Evolutionary conservation across 2,113 vertebrate genomes (phyloP), one percentile per base, ranked within the genome.

Genomic region (Tretioscincus oriximinensis): DNA sequence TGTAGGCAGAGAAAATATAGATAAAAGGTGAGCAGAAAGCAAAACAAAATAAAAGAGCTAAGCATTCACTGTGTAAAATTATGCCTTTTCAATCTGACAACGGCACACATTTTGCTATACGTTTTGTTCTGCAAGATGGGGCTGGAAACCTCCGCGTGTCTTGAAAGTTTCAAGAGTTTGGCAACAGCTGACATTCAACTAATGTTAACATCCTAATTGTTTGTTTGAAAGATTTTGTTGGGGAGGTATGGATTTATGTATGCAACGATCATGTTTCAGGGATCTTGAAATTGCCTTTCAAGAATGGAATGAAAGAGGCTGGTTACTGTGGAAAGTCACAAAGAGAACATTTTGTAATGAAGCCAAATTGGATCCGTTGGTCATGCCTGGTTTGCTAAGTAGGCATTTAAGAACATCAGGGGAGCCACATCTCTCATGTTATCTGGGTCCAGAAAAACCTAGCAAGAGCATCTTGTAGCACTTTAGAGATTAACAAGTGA

Each of bases 221-320:
- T 22, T 28, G 60, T 65, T 66, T 77, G 9, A 41, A 26, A 35
- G 31, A 5, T 9, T 76, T 22, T 20, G 12, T 47, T 22, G n/a
- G 5, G 2, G 49, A 18, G 54, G 54, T 58, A 18, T 58, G 16
- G 4, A 18, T 14, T 2, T 58, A 16, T 58, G 14, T 18, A 58
- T 58, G 12, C 22, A 64, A 14, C 26, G 45, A 3, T 18, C 16
- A 35, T 76, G 12, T 47, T 64, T 35, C 7, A 16, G 24, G 20
- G 8, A 14, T 35, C 74, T 90, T 88, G 82, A 78, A 76, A 80
- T 84, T 20, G 84, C 65, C 81, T 83, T 84, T 81, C 84, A 87
- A 82, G 88, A 85, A 83, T 87, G 90, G 88, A 81, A 64, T 64
- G 84, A 80, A 54, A 77, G 84, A 88, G 90, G 54, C 85, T 89